phyloP scores from a whole-genome alignment of 92 coral and sea anemone genomes.

The Blastomussa wellsi region DNA sequence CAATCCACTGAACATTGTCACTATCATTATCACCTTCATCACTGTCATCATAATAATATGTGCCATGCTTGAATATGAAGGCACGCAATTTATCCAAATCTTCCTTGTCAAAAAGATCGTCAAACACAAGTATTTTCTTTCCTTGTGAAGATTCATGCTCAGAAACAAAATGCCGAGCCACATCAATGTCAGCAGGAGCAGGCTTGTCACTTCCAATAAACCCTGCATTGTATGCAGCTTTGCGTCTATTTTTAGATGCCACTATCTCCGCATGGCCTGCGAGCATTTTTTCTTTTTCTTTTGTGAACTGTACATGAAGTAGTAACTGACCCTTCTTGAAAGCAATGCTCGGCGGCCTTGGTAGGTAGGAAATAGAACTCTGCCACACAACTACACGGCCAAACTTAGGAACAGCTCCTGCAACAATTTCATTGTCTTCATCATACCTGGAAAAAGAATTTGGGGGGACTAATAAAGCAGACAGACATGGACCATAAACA shows the following conservation, averaged over 20 bases:
- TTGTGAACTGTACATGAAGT: conserved; percentile 85
- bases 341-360: conserved; percentile 93
- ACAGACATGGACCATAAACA: not conserved
- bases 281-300: conserved; percentile 72
- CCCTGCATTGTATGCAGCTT: conserved; percentile 57
- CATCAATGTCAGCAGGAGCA: conserved; percentile 47
- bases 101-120: conserved; percentile 83
- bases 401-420: conserved; percentile 87
- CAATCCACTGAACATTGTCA: conserved; percentile 99
- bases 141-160: conserved; percentile 67
- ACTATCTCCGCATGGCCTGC: conserved; percentile 53
- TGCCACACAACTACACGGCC: conserved; percentile 89
- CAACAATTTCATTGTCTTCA: conserved; percentile 82
- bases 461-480: not conserved
- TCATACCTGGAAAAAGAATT: conserved; percentile 63
- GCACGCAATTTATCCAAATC: conserved; percentile 85
- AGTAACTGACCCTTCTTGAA: conserved; percentile 76
- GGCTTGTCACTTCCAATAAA: conserved; percentile 72
- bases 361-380: conserved; percentile 81
- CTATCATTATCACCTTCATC: conserved; percentile 76
- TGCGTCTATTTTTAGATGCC: conserved; percentile 47
- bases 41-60: conserved; percentile 91
- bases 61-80: conserved; percentile 80
- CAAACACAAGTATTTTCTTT: conserved; percentile 85
- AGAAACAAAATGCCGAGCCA: conserved; percentile 55